phyloP scores from a whole-genome alignment of 2,797 vertebrate genomes.

The Karalla daura region DNA sequence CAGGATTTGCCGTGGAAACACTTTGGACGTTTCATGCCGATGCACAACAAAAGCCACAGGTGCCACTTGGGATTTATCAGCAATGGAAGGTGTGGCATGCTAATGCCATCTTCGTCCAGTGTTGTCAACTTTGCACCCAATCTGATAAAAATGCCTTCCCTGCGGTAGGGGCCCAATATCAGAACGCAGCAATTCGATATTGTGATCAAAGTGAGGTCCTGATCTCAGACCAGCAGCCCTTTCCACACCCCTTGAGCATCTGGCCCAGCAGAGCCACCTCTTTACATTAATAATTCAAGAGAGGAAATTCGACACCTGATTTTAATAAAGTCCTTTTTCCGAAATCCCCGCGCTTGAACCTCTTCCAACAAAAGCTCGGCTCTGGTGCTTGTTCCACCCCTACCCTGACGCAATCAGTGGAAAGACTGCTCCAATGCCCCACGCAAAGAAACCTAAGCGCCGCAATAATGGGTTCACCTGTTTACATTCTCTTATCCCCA shows the following conservation, averaged over 20 bases:
- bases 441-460: slow-evolving; percentile 49
- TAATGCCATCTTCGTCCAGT: neutral
- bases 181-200: neutral
- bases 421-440: slow-evolving; percentile 21
- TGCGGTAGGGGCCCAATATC: neutral
- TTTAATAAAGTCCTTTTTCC: slow-evolving; percentile 55
- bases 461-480: slow-evolving; percentile 50
- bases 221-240: slow-evolving; percentile 29
- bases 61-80: neutral
- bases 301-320: slow-evolving; percentile 57
- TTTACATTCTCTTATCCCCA: slow-evolving; percentile 34
- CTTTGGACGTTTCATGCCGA: too few species aligned
- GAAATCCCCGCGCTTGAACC: slow-evolving; percentile 53
- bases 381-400: slow-evolving; percentile 55
- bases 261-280: slow-evolving; percentile 13
- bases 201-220: slow-evolving; percentile 64
- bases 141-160: neutral
- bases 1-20: too few species aligned
- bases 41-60: neutral
- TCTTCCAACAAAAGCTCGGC: slow-evolving; percentile 55
- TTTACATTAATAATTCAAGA: slow-evolving; percentile 50
- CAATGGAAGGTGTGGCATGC: neutral
- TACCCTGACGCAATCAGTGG: slow-evolving; percentile 46
- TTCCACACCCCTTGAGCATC: slow-evolving; percentile 7
- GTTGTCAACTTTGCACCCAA: slow-evolving; percentile 2